Evolutionary conservation across 2,113 vertebrate genomes (phyloP), one percentile per base, ranked within the genome.

Genomic region (Coryphaenoides rupestris): DNA sequence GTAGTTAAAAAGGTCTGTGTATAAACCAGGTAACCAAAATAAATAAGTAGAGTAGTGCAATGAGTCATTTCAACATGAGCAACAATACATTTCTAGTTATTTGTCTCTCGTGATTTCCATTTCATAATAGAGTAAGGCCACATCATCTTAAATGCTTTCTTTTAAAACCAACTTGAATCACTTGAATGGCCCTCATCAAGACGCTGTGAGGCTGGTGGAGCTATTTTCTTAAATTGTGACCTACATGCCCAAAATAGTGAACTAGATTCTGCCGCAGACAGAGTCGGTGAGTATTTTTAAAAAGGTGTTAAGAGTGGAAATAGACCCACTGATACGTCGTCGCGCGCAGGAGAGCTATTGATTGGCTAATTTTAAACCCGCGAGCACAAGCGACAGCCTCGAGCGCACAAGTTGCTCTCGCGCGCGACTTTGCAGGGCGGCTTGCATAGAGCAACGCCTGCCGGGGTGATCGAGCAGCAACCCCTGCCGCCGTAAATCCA

Each of bases 241-340:
- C 88, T 78, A 89, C 68, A 84, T 85, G 75, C 75, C 77, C 19
- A 63, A 84, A 88, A 85, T 84, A 89, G 78, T 84, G 76, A 79
- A 74, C 73, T 75, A 79, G 76, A 83, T 75, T 71, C 63, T 70
- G 65, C 78, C 68, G 62, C 62, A 73, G 73, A 73, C 52, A 65
- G 66, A 65, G 24, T 58, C 57, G 63, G 58, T 66, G 66, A 57
- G 67, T 72, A 74, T 77, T 80, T 72, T 62, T 79, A 74, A 75
- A 57, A 55, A 17, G 3, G 2, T 50, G 16, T 16, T n/a, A 17
- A n/a, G n/a, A n/a, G 47, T n/a, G n/a, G 13, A 40, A 40, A 40
- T 40, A 40, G 33, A 50, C 47, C 14, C 3, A n/a, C 47, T 50
- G 13, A 50, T 50, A n/a, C 17, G 15, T 50, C 47, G 5, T n/a